These are phyloP conservation scores for Neogale vison DNA, from an alignment of 2,113 vertebrate species.

Conservation along the genomic window DNA sequence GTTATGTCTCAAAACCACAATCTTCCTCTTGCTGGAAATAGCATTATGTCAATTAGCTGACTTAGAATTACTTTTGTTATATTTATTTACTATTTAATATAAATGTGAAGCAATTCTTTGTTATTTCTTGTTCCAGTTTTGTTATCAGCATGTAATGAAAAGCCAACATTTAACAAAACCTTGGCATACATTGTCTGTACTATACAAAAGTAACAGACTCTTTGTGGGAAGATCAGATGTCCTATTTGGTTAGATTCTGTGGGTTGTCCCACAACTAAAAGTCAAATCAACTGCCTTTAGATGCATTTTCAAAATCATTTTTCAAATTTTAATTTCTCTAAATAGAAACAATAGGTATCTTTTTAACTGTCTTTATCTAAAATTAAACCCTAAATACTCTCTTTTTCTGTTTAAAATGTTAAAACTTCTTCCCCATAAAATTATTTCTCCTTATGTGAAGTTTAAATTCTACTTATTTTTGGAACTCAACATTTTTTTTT, in stretches of 20 bases:
- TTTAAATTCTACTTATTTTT: neutral
- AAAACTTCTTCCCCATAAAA: neutral
- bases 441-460: neutral
- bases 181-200: neutral
- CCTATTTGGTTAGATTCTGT: neutral
- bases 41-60: neutral
- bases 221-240: neutral
- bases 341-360: neutral
- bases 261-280: conserved; percentile 3
- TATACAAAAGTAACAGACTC: neutral
- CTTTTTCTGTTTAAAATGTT: neutral
- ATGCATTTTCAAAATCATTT: conserved; percentile 16
- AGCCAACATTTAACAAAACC: neutral
- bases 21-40: neutral
- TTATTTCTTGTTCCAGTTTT: neutral
- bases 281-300: neutral
- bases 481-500: neutral
- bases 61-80: neutral
- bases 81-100: neutral
- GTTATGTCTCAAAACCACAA: neutral
- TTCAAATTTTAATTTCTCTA: neutral
- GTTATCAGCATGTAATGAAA: neutral
- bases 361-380: neutral
- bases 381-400: neutral
- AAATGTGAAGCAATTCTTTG: neutral